Evolutionary conservation across 2,888 invertebrate genomes (phyloP), one percentile per base, ranked within the genome.

Genomic region (Trichacis sp.): DNA sequence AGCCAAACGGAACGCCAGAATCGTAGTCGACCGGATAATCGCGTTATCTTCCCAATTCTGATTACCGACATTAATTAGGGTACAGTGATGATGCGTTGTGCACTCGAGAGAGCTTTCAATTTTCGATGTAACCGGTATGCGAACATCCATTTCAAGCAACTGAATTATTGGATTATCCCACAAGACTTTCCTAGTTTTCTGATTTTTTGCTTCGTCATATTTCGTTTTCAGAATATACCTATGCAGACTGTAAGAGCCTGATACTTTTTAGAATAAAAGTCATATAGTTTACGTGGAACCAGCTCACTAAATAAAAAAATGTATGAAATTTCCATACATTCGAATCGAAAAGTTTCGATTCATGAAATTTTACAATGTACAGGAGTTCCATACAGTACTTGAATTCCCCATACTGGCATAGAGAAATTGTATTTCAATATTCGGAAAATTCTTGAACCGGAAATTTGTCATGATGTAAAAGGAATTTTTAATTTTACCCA

Each of bases 11-110:
- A 70, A 82, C 75, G 76, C 80, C 79, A 78, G 80, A 80, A 76
- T 80, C 73, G 74, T 69, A 72, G 69, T 72, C 69, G 72, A 68
- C 70, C 68, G 63, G 71, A 77, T 82, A 81, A 82, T 81, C 81
- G 75, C 70, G 77, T 82, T 82, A 82, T 69, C 76, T 76, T 74
- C 67, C 75, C 74, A 76, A 77, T 80, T 77, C 79, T 77, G 81
- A 80, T 81, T 78, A 81, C 78, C 75, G 75, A 75, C 80, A 77
- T 81, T 81, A 81, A 81, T 82, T 81, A 80, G 77, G 71, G 77
- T 79, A 80, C 76, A 75, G 79, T 78, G 75, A 78, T 78, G 79
- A 77, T 79, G 78, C 78, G 77, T 72, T 68, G 70, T 67, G 57
- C 70, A 70, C 72, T 70, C 67, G 75, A 76, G 74, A 71, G 74